phyloP scores from a whole-genome alignment of 2,888 invertebrate species.

The Rutpela maculata region DNA sequence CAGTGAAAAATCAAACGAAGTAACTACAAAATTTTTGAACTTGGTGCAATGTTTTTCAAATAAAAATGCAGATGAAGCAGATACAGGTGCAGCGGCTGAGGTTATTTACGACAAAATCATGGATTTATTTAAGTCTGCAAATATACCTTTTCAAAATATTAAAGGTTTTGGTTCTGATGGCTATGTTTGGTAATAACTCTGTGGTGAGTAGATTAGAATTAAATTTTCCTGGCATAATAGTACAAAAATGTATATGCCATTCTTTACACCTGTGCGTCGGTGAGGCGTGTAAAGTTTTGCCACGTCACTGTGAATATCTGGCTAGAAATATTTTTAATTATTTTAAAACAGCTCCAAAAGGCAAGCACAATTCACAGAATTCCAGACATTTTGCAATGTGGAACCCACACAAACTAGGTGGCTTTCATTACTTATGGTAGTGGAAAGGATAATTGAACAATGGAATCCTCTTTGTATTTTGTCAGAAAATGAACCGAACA shows the following conservation, averaged over 20 bases:
- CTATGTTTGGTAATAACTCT: constrained; percentile 48
- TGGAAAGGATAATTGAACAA: constrained; percentile 8
- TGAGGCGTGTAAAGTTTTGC: constrained; percentile 62
- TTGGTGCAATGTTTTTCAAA: constrained; percentile 39
- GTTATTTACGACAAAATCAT: constrained; percentile 45
- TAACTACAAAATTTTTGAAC: constrained; percentile 30
- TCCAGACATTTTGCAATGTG: constrained; percentile 44
- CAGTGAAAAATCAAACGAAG: constrained; percentile 45
- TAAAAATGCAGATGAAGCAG: constrained; percentile 29
- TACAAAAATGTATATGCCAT: constrained; percentile 48
- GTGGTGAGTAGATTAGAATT: constrained; percentile 45
- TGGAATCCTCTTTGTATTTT: constrained; percentile 37
- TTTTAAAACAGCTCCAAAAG: constrained; percentile 54
- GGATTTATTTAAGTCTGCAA: constrained; percentile 32
- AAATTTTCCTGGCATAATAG: constrained; percentile 45
- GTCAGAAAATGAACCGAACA: constrained; percentile 22
- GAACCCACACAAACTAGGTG: constrained; percentile 49
- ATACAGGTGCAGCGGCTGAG: constrained; percentile 36
- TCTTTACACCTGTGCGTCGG: constrained; percentile 24
- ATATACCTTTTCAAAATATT: constrained; percentile 46
- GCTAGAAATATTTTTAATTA: constrained; percentile 61
- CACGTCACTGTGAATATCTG: constrained; percentile 62
- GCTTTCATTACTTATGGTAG: constrained; percentile 27
- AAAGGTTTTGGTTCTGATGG: constrained; percentile 53
- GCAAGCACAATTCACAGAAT: constrained; percentile 41